phyloP scores from a whole-genome alignment of 2,888 invertebrate genomes.

The Ichneumoninae sp. region DNA sequence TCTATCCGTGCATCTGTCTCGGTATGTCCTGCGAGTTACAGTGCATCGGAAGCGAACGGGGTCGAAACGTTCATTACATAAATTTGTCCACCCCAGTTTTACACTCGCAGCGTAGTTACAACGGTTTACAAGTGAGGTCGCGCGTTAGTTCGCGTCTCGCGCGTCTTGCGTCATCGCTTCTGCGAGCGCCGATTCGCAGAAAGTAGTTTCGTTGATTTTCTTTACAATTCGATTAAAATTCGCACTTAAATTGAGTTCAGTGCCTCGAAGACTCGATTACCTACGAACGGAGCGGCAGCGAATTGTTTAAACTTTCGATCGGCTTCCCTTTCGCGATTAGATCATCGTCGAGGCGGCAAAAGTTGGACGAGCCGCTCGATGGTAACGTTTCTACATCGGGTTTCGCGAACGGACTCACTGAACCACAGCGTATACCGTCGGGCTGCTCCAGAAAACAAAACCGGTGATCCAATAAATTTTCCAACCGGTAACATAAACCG shows the following conservation, averaged over 20 bases:
- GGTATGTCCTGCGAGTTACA: constrained; percentile 3
- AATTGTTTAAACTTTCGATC: constrained; percentile 6
- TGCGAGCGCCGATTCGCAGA: neutral
- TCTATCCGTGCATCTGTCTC: constrained; percentile 10
- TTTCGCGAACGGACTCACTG: constrained; percentile 58
- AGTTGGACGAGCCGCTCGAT: constrained; percentile 27
- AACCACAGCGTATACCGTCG: constrained; percentile 46
- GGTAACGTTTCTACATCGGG: constrained; percentile 23
- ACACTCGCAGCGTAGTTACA: constrained; percentile 20
- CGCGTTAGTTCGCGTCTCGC: neutral
- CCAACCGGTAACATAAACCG: constrained; percentile 52
- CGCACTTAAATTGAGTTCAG: neutral
- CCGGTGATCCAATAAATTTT: constrained; percentile 66
- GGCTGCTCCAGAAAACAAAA: constrained; percentile 59
- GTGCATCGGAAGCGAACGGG: constrained; percentile 29
- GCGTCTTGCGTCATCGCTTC: neutral
- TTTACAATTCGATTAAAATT: neutral
- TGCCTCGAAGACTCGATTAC: neutral
- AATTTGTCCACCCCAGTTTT: constrained; percentile 60
- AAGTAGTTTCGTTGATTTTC: neutral
- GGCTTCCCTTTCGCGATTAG: constrained; percentile 19
- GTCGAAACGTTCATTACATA: constrained; percentile 62
- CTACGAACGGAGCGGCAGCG: neutral
- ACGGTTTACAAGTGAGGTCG: neutral
- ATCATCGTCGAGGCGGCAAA: constrained; percentile 7